Evolutionary conservation across 1,140 invertebrate genomes (phyloP).

Genomic region (Planococcus citri): DNA sequence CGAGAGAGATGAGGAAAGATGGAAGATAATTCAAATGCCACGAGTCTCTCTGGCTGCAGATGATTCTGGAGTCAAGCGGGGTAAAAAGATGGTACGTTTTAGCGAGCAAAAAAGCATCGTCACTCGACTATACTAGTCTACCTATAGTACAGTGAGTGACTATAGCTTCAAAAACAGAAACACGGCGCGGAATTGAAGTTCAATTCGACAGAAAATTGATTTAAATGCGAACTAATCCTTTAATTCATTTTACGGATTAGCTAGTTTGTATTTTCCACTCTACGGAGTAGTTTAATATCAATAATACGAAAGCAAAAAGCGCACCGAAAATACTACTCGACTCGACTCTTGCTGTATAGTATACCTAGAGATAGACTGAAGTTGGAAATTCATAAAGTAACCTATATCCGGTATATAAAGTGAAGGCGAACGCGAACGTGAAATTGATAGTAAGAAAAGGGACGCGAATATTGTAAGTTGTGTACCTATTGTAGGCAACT

Average conservation of each 20-base stretch:
- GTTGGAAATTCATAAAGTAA: neutral
- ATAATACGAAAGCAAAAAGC: neutral
- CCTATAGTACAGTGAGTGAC: too few species aligned
- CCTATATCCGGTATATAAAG: neutral
- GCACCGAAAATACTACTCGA: neutral
- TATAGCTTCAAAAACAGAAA: neutral
- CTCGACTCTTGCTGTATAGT: too few species aligned
- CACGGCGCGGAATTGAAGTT: neutral
- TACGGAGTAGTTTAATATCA: neutral
- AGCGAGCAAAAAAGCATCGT: neutral
- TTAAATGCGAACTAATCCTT: neutral
- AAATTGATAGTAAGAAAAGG: neutral
- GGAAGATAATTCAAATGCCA: too few species aligned
- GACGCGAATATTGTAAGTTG: too few species aligned
- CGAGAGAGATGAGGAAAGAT: too few species aligned
- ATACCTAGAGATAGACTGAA: too few species aligned
- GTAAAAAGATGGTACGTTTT: too few species aligned
- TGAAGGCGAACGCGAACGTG: too few species aligned
- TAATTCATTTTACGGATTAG: neutral
- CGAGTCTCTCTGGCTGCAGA: too few species aligned
- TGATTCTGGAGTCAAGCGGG: too few species aligned
- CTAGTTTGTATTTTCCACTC: neutral
- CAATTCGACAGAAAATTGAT: conserved; percentile 3
- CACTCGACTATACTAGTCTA: too few species aligned
- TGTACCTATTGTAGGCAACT: too few species aligned